Conservation (phyloP, 2,113 vertebrate genomes). For the Brachyhypopomus occidentalis region DNA sequence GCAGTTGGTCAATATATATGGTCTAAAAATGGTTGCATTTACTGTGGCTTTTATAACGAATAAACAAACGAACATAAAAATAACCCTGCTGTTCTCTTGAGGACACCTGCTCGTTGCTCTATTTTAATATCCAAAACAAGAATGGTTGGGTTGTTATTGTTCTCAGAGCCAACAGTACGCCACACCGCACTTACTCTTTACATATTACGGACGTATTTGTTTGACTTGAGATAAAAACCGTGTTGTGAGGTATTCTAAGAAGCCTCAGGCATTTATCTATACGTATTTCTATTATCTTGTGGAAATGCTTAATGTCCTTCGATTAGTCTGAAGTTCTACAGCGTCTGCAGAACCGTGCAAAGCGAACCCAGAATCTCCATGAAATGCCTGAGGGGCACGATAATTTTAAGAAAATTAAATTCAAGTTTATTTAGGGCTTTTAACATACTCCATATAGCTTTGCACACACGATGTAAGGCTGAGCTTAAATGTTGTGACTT, state of each 20-base stretch:
- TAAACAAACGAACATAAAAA: neutral
- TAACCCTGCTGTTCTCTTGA: neutral
- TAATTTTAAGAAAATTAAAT: constrained; percentile 4
- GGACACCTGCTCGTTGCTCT: neutral
- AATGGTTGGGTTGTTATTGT: neutral
- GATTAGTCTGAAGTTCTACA: constrained; percentile 2
- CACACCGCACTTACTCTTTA: neutral
- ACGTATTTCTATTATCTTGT: constrained; percentile 5
- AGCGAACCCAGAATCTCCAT: neutral
- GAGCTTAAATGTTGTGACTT: too few species aligned
- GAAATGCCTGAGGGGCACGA: neutral
- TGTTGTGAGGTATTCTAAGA: neutral
- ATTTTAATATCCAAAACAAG: neutral
- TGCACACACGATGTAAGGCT: too few species aligned
- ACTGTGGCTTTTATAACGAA: too few species aligned
- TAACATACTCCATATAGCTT: too few species aligned
- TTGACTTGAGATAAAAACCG: neutral
- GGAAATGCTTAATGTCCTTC: neutral
- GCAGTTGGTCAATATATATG: neutral
- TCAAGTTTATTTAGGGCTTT: too few species aligned
- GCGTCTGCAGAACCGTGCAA: neutral
- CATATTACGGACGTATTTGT: neutral
- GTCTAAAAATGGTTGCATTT: too few species aligned
- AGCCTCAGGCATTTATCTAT: neutral
- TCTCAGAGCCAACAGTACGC: neutral